A percentile compares a stretch with the other conserved stretches of the same genome.
These are phyloP conservation scores for Orientallactaga sibirica DNA, from an alignment of 2,797 vertebrate genomes.

Conservation along the genomic window DNA sequence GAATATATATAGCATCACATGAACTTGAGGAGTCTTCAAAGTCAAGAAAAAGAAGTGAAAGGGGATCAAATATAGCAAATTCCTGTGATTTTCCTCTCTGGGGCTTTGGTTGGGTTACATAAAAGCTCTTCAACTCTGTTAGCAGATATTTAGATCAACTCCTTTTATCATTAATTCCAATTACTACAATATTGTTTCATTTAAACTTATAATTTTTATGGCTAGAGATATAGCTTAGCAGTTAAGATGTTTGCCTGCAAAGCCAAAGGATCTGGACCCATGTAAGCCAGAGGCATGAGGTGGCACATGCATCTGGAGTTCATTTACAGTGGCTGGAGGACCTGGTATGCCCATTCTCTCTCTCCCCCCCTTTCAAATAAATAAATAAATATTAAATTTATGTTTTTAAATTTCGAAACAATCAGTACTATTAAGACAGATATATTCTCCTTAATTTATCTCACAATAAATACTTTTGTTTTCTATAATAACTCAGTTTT, in stretches of 20 bases:
- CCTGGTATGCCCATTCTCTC: too few species aligned
- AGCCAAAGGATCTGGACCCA: too few species aligned
- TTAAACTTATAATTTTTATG: not conserved
- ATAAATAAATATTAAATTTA: not conserved
- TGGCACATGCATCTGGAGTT: too few species aligned
- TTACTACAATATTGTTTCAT: not conserved
- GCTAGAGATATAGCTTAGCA: too few species aligned
- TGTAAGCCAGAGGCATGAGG: too few species aligned
- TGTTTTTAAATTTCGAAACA: constrained; percentile 1
- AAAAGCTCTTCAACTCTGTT: not conserved
- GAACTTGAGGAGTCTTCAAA: not conserved
- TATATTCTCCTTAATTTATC: not conserved
- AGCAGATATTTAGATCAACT: not conserved
- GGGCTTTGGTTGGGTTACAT: not conserved
- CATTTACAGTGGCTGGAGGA: too few species aligned
- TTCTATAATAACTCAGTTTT: not conserved
- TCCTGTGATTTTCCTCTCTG: not conserved
- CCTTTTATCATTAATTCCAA: not conserved
- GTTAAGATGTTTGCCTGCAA: too few species aligned
- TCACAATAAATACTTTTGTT: constrained; percentile 20
- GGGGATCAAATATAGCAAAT: not conserved
- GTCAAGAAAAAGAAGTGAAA: constrained; percentile 11
- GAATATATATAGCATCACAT: not conserved
- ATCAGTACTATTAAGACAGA: not conserved
- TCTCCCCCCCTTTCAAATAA: too few species aligned